Conservation (phyloP, 2,888 invertebrate species). For the Limenitis camilla region DNA sequence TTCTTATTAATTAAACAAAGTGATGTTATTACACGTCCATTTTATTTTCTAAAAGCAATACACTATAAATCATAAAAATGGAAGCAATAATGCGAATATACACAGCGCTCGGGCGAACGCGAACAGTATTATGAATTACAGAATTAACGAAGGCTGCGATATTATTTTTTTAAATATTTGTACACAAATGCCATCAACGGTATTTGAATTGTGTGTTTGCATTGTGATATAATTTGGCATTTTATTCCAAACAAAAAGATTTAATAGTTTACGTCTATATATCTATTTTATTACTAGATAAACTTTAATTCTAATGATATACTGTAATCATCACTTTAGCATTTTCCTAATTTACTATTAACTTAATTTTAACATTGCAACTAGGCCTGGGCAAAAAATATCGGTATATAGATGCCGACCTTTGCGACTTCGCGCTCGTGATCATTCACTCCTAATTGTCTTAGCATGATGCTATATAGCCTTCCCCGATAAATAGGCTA, state of each 20-base stretch:
- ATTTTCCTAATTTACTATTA: constrained; percentile 12
- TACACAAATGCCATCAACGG: constrained; percentile 7
- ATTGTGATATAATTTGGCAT: constrained; percentile 30
- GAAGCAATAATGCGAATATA: constrained; percentile 51
- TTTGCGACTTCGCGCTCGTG: no score
- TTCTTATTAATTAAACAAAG: constrained; percentile 28
- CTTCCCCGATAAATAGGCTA: no score
- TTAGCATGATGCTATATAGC: no score
- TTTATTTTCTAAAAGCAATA: constrained; percentile 53
- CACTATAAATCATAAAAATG: constrained; percentile 38
- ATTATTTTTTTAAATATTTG: constrained; percentile 25
- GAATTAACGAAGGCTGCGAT: constrained; percentile 31
- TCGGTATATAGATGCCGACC: background rate
- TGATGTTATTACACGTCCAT: constrained; percentile 49
- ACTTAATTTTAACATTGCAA: constrained; percentile 9
- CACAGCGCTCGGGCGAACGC: constrained; percentile 37
- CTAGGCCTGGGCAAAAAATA: background rate
- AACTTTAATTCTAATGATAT: background rate
- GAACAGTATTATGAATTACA: constrained; percentile 41
- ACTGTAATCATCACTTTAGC: constrained; percentile 2
- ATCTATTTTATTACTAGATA: constrained; percentile 8
- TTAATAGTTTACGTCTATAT: constrained; percentile 8
- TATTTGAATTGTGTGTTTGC: constrained; percentile 17
- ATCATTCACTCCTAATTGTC: no score
- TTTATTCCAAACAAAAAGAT: constrained; percentile 40